phyloP scores from a whole-genome alignment of 1,140 invertebrate genomes.

The Dendroctonus valens region DNA sequence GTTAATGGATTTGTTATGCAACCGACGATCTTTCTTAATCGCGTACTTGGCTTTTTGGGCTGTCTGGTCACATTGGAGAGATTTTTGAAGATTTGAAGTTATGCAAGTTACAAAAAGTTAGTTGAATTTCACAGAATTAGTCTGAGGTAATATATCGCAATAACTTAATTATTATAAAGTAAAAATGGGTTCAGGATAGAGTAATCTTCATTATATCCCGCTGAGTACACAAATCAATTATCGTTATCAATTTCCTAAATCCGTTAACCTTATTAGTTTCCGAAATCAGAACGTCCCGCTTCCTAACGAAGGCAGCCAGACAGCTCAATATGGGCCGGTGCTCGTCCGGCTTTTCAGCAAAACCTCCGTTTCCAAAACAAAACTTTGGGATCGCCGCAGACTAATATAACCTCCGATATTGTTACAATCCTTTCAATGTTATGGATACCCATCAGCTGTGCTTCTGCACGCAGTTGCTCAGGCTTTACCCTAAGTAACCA shows the following conservation, averaged over 20 bases:
- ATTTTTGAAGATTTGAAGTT: too few species aligned
- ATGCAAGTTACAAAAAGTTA: too few species aligned
- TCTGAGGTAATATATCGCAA: too few species aligned
- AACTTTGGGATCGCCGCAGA: slow-evolving; percentile 31
- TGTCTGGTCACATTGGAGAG: too few species aligned
- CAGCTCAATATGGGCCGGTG: slow-evolving; percentile 4
- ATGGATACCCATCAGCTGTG: slow-evolving; percentile 28
- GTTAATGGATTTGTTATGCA: too few species aligned
- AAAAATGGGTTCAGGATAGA: slow-evolving; percentile 9
- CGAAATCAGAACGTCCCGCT: slow-evolving; percentile 9
- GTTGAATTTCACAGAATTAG: too few species aligned
- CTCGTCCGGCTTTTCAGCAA: slow-evolving; percentile 17
- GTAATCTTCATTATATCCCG: slow-evolving; percentile 17
- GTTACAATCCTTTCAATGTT: slow-evolving; percentile 33
- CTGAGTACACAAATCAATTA: slow-evolving; percentile 21
- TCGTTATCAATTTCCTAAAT: slow-evolving; percentile 23
- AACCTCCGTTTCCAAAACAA: slow-evolving; percentile 32
- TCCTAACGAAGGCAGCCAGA: slow-evolving; percentile 3
- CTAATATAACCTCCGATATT: slow-evolving; percentile 33
- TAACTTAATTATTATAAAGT: not conserved
- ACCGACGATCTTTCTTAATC: too few species aligned
- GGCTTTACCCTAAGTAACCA: slow-evolving; percentile 18
- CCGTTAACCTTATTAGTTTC: slow-evolving; percentile 25
- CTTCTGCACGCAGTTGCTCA: slow-evolving; percentile 11
- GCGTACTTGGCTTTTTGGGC: too few species aligned